Percentiles rank a stretch among this genome's conserved stretches.
Evolutionary conservation across 30 jellyfish, hydroid and myxozoan genomes (phyloP).

Genomic region (Aurelia aurita complex sp. Pacific): DNA sequence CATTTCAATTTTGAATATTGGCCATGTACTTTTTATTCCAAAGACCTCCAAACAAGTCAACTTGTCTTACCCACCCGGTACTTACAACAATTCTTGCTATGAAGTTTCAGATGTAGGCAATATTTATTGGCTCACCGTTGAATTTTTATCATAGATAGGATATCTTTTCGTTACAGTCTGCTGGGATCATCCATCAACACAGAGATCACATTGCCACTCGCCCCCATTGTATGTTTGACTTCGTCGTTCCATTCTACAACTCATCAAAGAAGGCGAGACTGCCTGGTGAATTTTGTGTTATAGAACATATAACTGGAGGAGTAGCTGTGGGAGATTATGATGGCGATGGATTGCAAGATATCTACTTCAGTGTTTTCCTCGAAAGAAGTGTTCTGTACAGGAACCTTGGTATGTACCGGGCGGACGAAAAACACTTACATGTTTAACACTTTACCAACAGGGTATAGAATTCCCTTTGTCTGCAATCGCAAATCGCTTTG

Average conservation of each 20-base stretch:
- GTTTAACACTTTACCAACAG: too few relatives aligned
- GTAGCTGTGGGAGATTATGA: constrained; percentile 97
- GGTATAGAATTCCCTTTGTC: too few relatives aligned
- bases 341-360: constrained; percentile 92
- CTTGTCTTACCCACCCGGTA: too few relatives aligned
- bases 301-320: constrained; percentile 93
- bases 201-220: constrained; percentile 84
- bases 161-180: constrained; percentile 44
- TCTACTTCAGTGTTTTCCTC: constrained; percentile 69
- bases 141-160: too few relatives aligned
- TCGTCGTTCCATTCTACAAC: constrained; percentile 72
- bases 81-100: too few relatives aligned
- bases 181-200: constrained; percentile 81
- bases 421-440: too few relatives aligned
- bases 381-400: constrained; percentile 84
- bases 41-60: too few relatives aligned
- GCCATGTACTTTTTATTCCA: too few relatives aligned
- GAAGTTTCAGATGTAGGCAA: too few relatives aligned
- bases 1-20: too few relatives aligned
- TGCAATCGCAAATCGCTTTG: too few relatives aligned
- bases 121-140: too few relatives aligned
- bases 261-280: constrained; percentile 67
- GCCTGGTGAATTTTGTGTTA: constrained; percentile 80
- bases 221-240: constrained; percentile 90
- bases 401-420: constrained; percentile 57